Evolutionary conservation across 2,113 vertebrate species (phyloP).

Genomic region (Chiloscyllium plagiosum): DNA sequence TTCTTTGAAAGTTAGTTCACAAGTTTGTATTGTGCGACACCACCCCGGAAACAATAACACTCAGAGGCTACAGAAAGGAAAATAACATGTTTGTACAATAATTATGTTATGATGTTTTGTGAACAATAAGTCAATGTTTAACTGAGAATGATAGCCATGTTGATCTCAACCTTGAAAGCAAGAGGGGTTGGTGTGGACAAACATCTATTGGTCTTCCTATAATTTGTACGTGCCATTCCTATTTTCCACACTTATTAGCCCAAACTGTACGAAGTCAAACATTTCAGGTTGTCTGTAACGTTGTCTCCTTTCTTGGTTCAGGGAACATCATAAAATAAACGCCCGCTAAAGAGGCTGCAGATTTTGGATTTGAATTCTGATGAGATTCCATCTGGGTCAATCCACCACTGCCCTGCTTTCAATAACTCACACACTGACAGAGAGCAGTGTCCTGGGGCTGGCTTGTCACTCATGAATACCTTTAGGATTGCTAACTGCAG

Average conservation of each 20-base stretch:
- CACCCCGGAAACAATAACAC: not conserved
- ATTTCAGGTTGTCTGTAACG: not conserved
- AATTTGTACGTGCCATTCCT: slow-evolving; percentile 9
- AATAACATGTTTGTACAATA: not conserved
- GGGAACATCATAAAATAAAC: not conserved
- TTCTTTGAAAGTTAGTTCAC: not conserved
- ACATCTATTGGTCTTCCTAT: not conserved
- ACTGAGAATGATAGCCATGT: not conserved
- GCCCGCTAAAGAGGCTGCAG: not conserved
- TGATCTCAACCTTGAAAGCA: not conserved
- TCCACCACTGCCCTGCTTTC: not conserved
- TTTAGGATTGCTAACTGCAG: not conserved
- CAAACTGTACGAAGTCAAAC: not conserved
- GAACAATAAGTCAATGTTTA: too few relatives aligned
- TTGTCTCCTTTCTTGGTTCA: slow-evolving; percentile 19
- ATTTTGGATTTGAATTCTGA: not conserved
- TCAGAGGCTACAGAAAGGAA: not conserved
- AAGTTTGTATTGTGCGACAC: not conserved
- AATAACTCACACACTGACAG: slow-evolving; percentile 16
- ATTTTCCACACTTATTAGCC: slow-evolving; percentile 25
- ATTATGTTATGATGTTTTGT: too few relatives aligned
- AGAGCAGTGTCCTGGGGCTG: not conserved
- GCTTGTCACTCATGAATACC: slow-evolving; percentile 25
- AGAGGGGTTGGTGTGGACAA: not conserved
- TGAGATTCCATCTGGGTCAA: slow-evolving; percentile 20